These are phyloP conservation scores for Eubucco bourcierii DNA, from an alignment of 2,113 vertebrate species.

Conservation along the genomic window DNA sequence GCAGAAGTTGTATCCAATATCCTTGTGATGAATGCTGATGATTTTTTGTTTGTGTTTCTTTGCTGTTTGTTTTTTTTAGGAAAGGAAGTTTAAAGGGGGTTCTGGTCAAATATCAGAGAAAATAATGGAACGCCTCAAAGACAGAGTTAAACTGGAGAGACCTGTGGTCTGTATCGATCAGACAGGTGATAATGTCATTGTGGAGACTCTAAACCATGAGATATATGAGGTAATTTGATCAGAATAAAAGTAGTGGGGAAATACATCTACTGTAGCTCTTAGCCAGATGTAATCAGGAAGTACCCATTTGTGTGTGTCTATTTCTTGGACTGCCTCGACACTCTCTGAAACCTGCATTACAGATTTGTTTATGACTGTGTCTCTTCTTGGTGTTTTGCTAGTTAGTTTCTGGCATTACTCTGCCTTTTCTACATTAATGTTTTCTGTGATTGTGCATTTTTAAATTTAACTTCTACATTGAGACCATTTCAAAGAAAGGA, in stretches of 20 bases:
- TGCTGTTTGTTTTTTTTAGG: conserved; percentile 74
- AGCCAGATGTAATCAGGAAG: conserved; percentile 51
- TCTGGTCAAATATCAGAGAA: conserved; percentile 90
- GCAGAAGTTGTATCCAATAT: neutral
- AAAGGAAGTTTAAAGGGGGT: conserved; percentile 94
- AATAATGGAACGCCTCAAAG: conserved; percentile 84
- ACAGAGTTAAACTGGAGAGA: conserved; percentile 83
- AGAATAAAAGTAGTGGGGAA: conserved; percentile 30
- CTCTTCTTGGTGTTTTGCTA: conserved; percentile 14
- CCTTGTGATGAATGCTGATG: neutral
- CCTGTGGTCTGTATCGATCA: conserved; percentile 91
- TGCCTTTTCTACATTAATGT: neutral
- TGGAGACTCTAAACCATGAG: conserved; percentile 88
- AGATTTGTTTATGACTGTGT: conserved; percentile 14
- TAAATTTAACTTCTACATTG: neutral
- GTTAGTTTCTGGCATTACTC: neutral
- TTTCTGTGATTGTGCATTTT: neutral
- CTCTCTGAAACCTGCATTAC: neutral
- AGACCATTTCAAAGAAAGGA: neutral
- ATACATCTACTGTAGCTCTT: conserved; percentile 47
- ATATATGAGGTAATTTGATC: conserved; percentile 83
- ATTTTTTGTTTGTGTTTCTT: neutral
- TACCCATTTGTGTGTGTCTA: conserved; percentile 8
- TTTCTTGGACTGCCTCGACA: neutral
- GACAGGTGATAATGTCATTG: conserved; percentile 80